Evolutionary conservation across 1,140 invertebrate genomes (phyloP).

Genomic region (Bombus waltoni): DNA sequence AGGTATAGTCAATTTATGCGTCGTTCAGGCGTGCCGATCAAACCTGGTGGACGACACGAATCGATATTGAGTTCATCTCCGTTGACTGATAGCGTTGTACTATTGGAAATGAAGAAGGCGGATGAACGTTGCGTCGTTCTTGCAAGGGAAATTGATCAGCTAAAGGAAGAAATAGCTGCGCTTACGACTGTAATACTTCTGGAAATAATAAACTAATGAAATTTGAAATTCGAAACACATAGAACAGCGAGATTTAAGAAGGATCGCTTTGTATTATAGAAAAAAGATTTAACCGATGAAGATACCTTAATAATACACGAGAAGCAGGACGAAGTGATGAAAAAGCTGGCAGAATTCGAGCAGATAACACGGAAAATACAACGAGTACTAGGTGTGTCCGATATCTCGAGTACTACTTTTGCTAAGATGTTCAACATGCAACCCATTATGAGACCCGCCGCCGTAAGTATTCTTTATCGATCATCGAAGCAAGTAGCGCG

Average conservation of each 20-base stretch:
- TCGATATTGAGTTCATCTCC: conserved; percentile 64
- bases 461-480: conserved; percentile 24
- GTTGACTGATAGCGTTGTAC: conserved; percentile 64
- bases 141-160: conserved; percentile 64
- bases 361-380: conserved; percentile 75
- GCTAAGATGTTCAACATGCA: conserved; percentile 70
- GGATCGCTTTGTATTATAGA: conserved; percentile 65
- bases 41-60: conserved; percentile 49
- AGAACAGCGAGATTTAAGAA: not conserved
- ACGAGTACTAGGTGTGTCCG: conserved; percentile 71
- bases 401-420: conserved; percentile 68
- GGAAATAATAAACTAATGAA: not conserved
- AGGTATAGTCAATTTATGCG: not conserved
- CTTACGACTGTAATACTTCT: conserved; percentile 60
- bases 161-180: conserved; percentile 63
- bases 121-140: conserved; percentile 66
- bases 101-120: conserved; percentile 65
- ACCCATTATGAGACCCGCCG: conserved; percentile 44
- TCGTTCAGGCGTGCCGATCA: conserved; percentile 34
- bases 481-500: not conserved
- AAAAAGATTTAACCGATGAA: conserved; percentile 75
- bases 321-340: conserved; percentile 71
- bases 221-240: conserved; percentile 24
- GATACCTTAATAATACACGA: conserved; percentile 70
- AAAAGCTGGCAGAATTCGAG: conserved; percentile 76